Evolutionary conservation across 2,113 vertebrate species (phyloP).

Genomic region (Eubucco bourcierii): DNA sequence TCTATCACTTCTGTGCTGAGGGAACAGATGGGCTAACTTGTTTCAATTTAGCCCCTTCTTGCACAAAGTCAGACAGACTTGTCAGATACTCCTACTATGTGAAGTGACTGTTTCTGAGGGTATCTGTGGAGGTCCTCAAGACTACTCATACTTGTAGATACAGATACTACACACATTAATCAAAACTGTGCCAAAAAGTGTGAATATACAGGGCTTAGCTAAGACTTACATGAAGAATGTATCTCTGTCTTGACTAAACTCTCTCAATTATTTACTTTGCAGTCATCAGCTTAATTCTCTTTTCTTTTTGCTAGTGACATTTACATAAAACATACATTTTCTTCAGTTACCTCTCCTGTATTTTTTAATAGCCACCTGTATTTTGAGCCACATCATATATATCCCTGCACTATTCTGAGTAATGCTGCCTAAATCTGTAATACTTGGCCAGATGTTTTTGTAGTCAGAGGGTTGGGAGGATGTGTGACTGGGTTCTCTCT

Average conservation of each 20-base stretch:
- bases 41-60: no score
- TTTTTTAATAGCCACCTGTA: neutral
- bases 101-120: neutral
- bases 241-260: neutral
- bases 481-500: no score
- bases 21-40: no score
- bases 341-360: neutral
- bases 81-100: neutral
- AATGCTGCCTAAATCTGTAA: no score
- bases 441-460: no score
- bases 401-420: no score
- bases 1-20: no score
- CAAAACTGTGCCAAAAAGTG: neutral
- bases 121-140: neutral
- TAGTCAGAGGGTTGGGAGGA: no score
- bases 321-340: neutral
- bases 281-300: neutral
- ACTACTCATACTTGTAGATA: neutral
- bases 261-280: neutral
- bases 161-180: rapidly evolving
- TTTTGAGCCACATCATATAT: no score
- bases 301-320: neutral
- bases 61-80: neutral
- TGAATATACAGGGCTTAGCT: neutral
- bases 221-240: neutral